Base-by-base conservation (phyloP, 2,888 invertebrate genomes). In the Amphipyra tragopoginis region DNA sequence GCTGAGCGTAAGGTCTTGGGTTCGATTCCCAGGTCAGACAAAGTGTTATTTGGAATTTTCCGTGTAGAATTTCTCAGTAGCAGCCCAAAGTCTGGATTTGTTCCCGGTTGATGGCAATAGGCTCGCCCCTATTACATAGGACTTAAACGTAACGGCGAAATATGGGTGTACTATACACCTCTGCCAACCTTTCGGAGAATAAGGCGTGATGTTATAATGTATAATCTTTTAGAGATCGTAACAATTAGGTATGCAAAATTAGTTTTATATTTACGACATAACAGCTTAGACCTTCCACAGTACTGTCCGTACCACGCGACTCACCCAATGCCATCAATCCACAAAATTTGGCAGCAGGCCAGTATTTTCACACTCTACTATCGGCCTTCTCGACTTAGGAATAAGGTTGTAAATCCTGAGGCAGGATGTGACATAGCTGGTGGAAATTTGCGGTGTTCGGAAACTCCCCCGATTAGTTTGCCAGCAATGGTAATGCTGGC, bases 391-490 rank as follows among this genome's bases (percentile, higher is more conserved):
- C 9, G 0, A 0, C 6, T 29, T 38, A 2, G 5, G 0, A 11
- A 58, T 71, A 79, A 64, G 49, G 58, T 60, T 51, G 33, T 5
- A 50, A 59, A 38, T 70, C 13, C 49, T 36, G 7, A 26, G 45
- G 43, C 34, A 50, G 26, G 44, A 66, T 44, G 40, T 54, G 39
- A 55, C 49, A 50, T 50, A 44, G 47, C 40, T 51, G 26, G 42
- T 58, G 56, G 65, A 74, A 72, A 78, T 79, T 79, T 77, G 79
- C 68, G 81, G 72, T 61, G 58, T 77, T 74, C 75, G 76, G 70
- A 82, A 82, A 74, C 75, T 62, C 68, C 63, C 59, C 56, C 77
- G 75, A 78, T 82, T 81, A 81, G 66, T 73, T n/a, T 72, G 70
- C 58, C 68, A 72, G 64, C 51, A 53, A 69, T 78, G 66, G 75